Evolutionary conservation across 92 coral and sea anemone genomes (phyloP), one percentile per base, ranked within the genome.

Genomic region (Paragorgia papillata): DNA sequence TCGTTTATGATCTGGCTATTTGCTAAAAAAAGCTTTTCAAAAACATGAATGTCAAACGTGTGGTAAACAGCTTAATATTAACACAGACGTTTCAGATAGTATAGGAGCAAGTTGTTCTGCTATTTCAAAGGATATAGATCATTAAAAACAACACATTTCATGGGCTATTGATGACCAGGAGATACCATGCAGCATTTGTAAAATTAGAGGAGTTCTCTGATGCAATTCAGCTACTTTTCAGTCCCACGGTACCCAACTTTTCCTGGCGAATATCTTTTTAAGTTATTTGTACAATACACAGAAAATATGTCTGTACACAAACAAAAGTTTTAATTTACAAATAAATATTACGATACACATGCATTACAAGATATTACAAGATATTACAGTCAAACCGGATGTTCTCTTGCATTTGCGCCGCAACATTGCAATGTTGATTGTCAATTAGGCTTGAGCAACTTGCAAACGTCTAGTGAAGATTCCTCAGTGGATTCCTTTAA

Each of bases 221-320:
- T 66, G 48, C 39, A 66, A 21, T 29, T 66, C 15, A 8, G 19
- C 13, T 1, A 66, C 15, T 43, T 17, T 66, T 63, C 70, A 30
- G 21, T 33, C 25, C 43, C 43, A 13, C 24, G 33, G 9, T 63
- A 48, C 25, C 24, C 49, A 63, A 20, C n/a, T 30, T 63, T 63
- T 39, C 70, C 70, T 37, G 43, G 48, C 14, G 70, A 0, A 13
- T 63, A 10, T 63, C 15, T 63, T 34, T 39, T 63, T n/a, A 40
- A 27, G 28, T 46, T 66, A 19, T 66, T 66, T 41, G 20, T 66
- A 20, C n/a, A n/a, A n/a, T n/a, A n/a, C n/a, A n/a, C n/a, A n/a
- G n/a, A n/a, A n/a, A n/a, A n/a, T n/a, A n/a, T n/a, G n/a, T n/a
- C n/a, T n/a, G n/a, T n/a, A n/a, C n/a, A n/a, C n/a, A n/a, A n/a